These are phyloP conservation scores for Parotia lawesii DNA, from an alignment of 2,113 vertebrate species.

Conservation along the genomic window DNA sequence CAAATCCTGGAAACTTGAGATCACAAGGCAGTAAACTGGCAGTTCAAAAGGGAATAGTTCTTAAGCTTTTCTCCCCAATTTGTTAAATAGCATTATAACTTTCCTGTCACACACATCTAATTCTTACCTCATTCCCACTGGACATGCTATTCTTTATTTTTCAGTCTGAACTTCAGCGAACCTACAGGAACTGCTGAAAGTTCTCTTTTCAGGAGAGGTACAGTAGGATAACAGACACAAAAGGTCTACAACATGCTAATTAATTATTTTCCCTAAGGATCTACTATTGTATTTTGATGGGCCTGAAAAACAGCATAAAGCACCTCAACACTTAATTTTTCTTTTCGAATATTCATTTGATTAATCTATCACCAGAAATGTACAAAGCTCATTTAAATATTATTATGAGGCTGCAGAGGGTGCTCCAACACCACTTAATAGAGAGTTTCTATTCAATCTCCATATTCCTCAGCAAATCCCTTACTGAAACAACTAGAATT, in stretches of 20 bases:
- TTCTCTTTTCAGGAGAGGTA: background rate
- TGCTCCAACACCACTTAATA: conserved; percentile 5
- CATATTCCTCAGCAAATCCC: background rate
- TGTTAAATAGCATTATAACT: background rate
- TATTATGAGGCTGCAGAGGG: conserved; percentile 45
- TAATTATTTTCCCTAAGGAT: background rate
- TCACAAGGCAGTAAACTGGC: background rate
- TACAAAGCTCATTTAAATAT: conserved; percentile 44
- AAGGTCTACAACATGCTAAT: background rate
- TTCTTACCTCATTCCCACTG: background rate
- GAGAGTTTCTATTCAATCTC: background rate
- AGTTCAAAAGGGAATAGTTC: background rate
- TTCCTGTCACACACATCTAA: background rate
- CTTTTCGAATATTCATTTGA: background rate
- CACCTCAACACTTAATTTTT: background rate
- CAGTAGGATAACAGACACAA: background rate
- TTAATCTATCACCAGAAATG: background rate
- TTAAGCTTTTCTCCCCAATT: background rate
- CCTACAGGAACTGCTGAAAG: background rate
- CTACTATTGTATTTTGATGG: background rate
- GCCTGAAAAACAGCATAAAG: background rate
- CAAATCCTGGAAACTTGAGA: background rate
- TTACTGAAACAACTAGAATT: background rate
- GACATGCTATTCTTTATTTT: background rate
- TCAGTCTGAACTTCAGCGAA: background rate